Conservation (phyloP, 1,140 invertebrate species). For the Andrena cerasifolii region DNA sequence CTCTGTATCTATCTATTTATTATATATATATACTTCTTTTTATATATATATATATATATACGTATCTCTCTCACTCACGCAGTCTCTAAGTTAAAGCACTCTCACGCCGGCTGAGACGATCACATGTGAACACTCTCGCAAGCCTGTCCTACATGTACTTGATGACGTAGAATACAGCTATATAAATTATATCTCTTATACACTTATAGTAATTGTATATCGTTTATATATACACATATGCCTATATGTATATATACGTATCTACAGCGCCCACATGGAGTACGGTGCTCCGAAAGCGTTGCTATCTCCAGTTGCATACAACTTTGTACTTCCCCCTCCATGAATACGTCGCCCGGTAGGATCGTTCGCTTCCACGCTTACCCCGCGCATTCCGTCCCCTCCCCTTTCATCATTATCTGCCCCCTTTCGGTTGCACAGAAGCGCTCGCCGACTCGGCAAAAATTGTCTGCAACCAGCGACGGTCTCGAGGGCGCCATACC, state of each 20-base stretch:
- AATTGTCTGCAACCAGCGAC: background rate
- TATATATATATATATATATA: conserved; percentile 36
- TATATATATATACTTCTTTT: conserved; percentile 33
- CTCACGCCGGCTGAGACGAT: conserved; percentile 61
- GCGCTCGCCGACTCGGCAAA: background rate
- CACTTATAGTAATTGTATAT: conserved; percentile 59
- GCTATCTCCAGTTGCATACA: background rate
- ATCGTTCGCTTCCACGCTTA: background rate
- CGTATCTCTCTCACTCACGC: conserved; percentile 43
- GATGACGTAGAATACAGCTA: conserved; percentile 64
- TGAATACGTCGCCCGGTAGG: background rate
- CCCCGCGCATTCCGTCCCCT: background rate
- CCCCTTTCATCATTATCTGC: background rate
- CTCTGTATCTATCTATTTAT: conserved; percentile 30
- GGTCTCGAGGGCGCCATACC: background rate
- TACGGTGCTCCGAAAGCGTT: background rate
- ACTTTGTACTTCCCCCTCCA: background rate
- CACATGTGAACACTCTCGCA: conserved; percentile 61
- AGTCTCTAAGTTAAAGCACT: conserved; percentile 65
- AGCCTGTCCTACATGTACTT: conserved; percentile 58
- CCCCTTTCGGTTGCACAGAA: conserved; percentile 23
- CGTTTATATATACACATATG: conserved; percentile 62
- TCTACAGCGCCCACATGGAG: conserved; percentile 45
- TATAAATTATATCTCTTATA: conserved; percentile 68
- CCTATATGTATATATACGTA: conserved; percentile 57